phyloP scores from a whole-genome alignment of 2,888 invertebrate genomes.

The Encarsia formosa region DNA sequence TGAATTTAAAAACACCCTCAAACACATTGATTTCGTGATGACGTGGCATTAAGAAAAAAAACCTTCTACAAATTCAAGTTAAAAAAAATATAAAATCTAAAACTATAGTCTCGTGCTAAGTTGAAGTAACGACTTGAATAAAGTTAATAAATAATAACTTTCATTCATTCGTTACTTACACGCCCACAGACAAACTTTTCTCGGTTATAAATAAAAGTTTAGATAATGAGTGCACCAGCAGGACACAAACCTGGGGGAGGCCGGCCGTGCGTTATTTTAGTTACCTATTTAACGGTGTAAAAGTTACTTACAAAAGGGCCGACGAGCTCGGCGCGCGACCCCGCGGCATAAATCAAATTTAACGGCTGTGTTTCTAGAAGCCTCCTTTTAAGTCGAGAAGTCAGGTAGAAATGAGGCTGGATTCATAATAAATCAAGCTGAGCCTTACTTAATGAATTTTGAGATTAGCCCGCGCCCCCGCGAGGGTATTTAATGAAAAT shows the following conservation, averaged over 20 bases:
- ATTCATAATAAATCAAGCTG: conserved; percentile 24
- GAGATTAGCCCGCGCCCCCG: conserved; percentile 15
- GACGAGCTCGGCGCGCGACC: too few species aligned
- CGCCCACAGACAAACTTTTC: not conserved
- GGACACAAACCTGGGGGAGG: too few species aligned
- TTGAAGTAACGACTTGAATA: too few species aligned
- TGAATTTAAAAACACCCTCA: too few species aligned
- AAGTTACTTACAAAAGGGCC: conserved; percentile 19
- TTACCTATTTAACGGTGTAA: conserved; percentile 19
- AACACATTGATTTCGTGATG: too few species aligned
- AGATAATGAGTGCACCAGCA: too few species aligned
- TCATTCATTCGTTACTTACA: not conserved
- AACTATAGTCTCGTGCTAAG: too few species aligned
- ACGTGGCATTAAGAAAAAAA: too few species aligned
- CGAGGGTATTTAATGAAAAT: conserved; percentile 17
- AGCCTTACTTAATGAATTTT: conserved; percentile 22
- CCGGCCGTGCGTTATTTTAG: conserved; percentile 13
- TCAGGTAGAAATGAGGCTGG: conserved; percentile 20
- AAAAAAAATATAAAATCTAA: too few species aligned
- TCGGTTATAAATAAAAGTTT: conserved; percentile 16
- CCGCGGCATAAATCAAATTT: conserved; percentile 24
- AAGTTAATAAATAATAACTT: conserved; percentile 11
- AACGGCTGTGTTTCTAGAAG: conserved; percentile 14
- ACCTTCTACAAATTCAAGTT: too few species aligned
- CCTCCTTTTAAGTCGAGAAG: conserved; percentile 17